phyloP scores from a whole-genome alignment of 2,888 invertebrate species.

The Drosophila phalerata region DNA sequence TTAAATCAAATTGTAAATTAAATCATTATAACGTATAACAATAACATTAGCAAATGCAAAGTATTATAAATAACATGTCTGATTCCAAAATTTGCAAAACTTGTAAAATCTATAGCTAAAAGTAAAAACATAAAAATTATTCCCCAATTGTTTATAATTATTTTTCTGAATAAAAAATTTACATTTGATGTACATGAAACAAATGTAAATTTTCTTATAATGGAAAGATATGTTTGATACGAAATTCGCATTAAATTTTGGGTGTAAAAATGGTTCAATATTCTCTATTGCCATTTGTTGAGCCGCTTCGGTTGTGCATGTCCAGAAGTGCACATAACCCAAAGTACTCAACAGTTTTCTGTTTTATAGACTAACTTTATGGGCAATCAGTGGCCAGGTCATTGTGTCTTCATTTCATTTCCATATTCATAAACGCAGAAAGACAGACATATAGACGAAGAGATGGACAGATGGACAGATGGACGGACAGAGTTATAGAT shows the following conservation, averaged over 20 bases:
- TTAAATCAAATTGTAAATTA: too few relatives aligned
- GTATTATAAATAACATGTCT: background rate
- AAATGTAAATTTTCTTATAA: too few relatives aligned
- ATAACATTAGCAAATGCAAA: background rate
- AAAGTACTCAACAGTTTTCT: background rate
- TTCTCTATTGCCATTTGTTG: background rate
- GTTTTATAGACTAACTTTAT: background rate
- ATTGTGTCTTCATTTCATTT: slow-evolving; percentile 44
- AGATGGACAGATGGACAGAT: slow-evolving; percentile 8
- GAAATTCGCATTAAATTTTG: too few relatives aligned
- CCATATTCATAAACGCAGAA: slow-evolving; percentile 16
- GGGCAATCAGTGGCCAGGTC: slow-evolving; percentile 55
- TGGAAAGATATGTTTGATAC: too few relatives aligned
- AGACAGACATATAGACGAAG: slow-evolving; percentile 13
- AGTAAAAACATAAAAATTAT: too few relatives aligned
- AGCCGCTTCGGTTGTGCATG: background rate
- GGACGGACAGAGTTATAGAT: slow-evolving; percentile 23
- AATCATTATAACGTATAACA: too few relatives aligned
- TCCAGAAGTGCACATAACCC: background rate
- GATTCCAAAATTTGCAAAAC: background rate
- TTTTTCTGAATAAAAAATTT: too few relatives aligned
- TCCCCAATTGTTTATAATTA: too few relatives aligned
- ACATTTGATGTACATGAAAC: too few relatives aligned
- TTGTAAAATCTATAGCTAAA: background rate
- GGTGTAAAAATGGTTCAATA: too few relatives aligned